Evolutionary conservation across 2,888 invertebrate species (phyloP), one percentile per base, ranked within the genome.

Genomic region (Cinara cedri): DNA sequence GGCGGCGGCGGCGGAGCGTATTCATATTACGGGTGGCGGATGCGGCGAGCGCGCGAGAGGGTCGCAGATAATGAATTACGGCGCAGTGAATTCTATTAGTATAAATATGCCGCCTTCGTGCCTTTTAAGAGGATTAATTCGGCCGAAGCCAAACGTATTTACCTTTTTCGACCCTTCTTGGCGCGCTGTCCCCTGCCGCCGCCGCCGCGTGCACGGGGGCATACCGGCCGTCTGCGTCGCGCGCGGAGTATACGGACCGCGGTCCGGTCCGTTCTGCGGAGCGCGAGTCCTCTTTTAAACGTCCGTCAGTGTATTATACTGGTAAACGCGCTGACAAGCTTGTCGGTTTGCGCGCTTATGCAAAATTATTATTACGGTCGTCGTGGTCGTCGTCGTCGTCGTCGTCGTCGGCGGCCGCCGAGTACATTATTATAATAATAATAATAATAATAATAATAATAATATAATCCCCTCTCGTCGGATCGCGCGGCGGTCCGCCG

Each of bases 101-200:
- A 78, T 78, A 78, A 78, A 78, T 78, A 78, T 60, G 78, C 68
- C 66, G 66, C 66, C 55, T 76, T 57, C 51, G 26, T 66, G 70
- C 70, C 68, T 62, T 70, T 78, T 78, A 78, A 78, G 78, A 78
- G 78, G 78, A 78, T 78, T 78, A 78, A 78, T 78, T 78, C 34
- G 68, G 76, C 76, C 75, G 75, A 76, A 76, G 76, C 76, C 78
- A 70, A 70, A 60, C 78, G 78, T 78, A 78, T 78, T 70, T 78
- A 78, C 78, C 78, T 78, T 78, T 78, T 78, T 62, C 51, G 70
- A 76, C 78, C 78, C 78, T 70, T 78, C 68, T 60, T 57, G 66
- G 68, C n/a, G 3, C 21, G 16, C 54, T 24, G 76, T 34, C 57
- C 46, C 2, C 65, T 26, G 34, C 34, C 54, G 42, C 13, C n/a